A percentile compares a stretch with the other conserved stretches of the same genome.
phyloP scores from a whole-genome alignment of 2,888 invertebrate genomes.

The Dolomedes plantarius region DNA sequence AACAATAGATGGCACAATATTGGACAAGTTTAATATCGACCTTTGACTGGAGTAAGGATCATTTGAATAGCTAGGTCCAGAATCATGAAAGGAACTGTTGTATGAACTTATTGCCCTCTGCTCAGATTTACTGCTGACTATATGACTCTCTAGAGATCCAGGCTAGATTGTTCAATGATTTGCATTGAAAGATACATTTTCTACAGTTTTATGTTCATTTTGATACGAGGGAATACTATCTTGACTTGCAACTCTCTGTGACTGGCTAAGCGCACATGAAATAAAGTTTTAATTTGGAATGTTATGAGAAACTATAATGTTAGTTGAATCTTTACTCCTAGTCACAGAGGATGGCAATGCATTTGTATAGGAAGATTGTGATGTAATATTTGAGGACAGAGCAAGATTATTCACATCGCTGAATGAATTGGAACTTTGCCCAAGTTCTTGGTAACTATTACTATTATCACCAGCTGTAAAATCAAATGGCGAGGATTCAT shows the following conservation, averaged over 20 bases:
- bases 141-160: conserved; percentile 38
- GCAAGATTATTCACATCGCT: conserved; percentile 62
- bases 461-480: conserved; percentile 49
- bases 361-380: too few species aligned
- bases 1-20: conserved; percentile 50
- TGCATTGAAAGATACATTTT: conserved; percentile 56
- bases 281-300: conserved; percentile 59
- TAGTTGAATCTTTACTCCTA: conserved; percentile 64
- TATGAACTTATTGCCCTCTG: conserved; percentile 54
- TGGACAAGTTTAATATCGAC: conserved; percentile 66
- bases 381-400: conserved; percentile 55
- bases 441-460: conserved; percentile 55
- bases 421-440: conserved; percentile 46
- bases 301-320: conserved; percentile 57
- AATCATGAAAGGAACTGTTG: too few species aligned
- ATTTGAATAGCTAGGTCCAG: conserved; percentile 47
- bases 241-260: conserved; percentile 69
- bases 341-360: conserved; percentile 69
- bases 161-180: conserved; percentile 68
- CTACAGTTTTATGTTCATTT: conserved; percentile 61
- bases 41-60: conserved; percentile 43
- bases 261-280: conserved; percentile 64
- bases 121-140: conserved; percentile 50
- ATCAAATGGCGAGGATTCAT: conserved; percentile 69
- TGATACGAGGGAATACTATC: conserved; percentile 61